Evolutionary conservation across 2,888 invertebrate species (phyloP).

Genomic region (Drosophila melanocephala): DNA sequence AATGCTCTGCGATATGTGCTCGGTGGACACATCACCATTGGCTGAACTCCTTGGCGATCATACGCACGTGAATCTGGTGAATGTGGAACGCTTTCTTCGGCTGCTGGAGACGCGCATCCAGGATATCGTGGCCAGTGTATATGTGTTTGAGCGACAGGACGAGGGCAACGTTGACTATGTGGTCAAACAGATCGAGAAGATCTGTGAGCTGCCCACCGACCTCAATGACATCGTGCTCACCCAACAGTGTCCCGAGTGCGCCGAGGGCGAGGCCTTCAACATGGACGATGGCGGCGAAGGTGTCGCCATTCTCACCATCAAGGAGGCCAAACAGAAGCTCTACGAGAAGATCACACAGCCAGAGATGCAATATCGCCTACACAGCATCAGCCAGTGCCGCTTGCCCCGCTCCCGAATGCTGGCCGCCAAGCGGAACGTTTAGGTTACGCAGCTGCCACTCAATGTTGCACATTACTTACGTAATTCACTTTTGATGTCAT

Average conservation of each 20-base stretch:
- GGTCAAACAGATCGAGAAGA: conserved; percentile 81
- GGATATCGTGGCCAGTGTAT: conserved; percentile 86
- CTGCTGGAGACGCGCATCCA: conserved; percentile 87
- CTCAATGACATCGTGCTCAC: conserved; percentile 86
- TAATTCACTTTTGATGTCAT: neutral
- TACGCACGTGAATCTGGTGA: conserved; percentile 87
- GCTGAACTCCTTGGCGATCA: conserved; percentile 87
- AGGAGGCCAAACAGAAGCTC: conserved; percentile 77
- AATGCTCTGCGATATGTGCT: conserved; percentile 84
- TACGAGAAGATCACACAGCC: conserved; percentile 84
- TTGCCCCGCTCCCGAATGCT: conserved; percentile 83
- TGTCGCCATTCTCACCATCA: conserved; percentile 66
- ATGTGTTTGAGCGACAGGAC: conserved; percentile 79
- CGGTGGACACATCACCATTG: conserved; percentile 86
- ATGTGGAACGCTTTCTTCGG: conserved; percentile 86
- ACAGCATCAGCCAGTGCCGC: conserved; percentile 84
- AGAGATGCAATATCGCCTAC: conserved; percentile 85
- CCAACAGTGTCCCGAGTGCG: conserved; percentile 85
- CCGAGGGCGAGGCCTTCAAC: conserved; percentile 85
- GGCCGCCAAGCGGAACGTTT: conserved; percentile 79
- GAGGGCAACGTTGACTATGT: conserved; percentile 68
- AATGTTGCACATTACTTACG: neutral
- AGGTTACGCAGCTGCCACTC: neutral
- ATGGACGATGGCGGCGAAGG: conserved; percentile 83
- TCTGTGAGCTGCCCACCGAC: conserved; percentile 84